Evolutionary conservation across 2,797 vertebrate species (phyloP), one percentile per base, ranked within the genome.

Genomic region (Scolopax rusticola): DNA sequence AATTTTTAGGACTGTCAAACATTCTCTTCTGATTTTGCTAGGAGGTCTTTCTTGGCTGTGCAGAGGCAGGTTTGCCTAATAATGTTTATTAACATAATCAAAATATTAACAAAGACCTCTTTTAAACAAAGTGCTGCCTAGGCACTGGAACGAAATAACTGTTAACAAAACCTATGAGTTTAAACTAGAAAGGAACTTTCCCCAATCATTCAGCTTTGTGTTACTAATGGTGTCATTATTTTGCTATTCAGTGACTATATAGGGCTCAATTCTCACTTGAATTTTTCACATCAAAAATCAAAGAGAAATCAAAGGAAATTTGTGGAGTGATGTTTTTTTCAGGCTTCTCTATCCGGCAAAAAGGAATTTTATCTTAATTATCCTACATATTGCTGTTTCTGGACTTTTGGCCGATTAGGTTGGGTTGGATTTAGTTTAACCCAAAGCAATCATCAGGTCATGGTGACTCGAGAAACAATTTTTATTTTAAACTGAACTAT

Each of bases 21-120:
- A 0, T 79, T 84, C 33, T 57, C 11, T 50, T 43, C 27, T 79
- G 60, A 40, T 84, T 95, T 90, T 94, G 18, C 56, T 95, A 90
- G 73, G 84, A 93, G 73, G 85, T 88, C 83, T 88, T 84, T 40
- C 43, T 93, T 88, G 70, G 67, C 80, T 79, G 30, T 38, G 54
- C 40, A 84, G 67, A 96, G 75, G 63, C 43, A 84, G 91, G 89
- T 91, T 91, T 84, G 80, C 80, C 51, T 91, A 89, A 90, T 82
- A 90, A 84, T 95, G 80, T 96, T 97, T 95, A 95, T 96, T 82
- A 95, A 82, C 41, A 74, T 95, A 91, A 95, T 77, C 88, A 95
- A 95, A 96, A 95, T 80, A 95, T 95, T 95, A 96, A 95, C 95
- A 92, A 94, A 95, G 90, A 43, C 30, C n/a, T 93, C 57, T 82